Evolutionary conservation across 2,113 vertebrate species (phyloP), one percentile per base, ranked within the genome.

Genomic region (Lophochroa leadbeateri): DNA sequence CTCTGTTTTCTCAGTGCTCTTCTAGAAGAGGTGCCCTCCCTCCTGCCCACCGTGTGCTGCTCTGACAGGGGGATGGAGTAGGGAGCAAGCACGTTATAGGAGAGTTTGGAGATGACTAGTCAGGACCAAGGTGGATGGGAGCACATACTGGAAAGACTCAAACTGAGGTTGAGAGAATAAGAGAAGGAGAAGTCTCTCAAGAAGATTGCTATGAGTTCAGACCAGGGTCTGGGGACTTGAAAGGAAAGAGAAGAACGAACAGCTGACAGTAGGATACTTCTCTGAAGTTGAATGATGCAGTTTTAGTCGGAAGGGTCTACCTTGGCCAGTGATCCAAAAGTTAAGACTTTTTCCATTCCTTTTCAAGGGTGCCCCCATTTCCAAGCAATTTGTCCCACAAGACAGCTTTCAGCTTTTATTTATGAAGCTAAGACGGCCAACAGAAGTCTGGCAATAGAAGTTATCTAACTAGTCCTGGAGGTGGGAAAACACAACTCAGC

Each of bases 21-120:
- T 61, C 37, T 43, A 69, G 37, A 88, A 67, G 31, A 53, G 0
- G 1, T 35, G 24, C 10, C 80, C 17, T 90, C 19, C 17, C 15
- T 77, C 19, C 58, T 74, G 37, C 9, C 8, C 6, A 11, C 2
- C 0, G 0, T 13, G 17, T 43, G 31, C 27, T 91, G 10, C 23
- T 31, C 23, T 31, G 33, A 60, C 1, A 0, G 39, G 35, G 18
- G 50, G 2, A 60, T 67, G 15, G 31, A 4, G 3, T 11, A 72
- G 17, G n/a, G 19, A 90, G 9, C 8, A 41, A 75, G 28, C 1
- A 35, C 49, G 2, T 39, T 70, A 67, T 5, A 47, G 18, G 1
- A 25, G 11, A 37, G 7, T 31, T 11, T 91, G 61, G 31, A 94
- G 50, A n/a, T 0, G 0, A 78, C 10, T 25, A 24, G 19, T 67